phyloP scores from a whole-genome alignment of 1,140 invertebrate genomes.

The Eriocheir sinensis region DNA sequence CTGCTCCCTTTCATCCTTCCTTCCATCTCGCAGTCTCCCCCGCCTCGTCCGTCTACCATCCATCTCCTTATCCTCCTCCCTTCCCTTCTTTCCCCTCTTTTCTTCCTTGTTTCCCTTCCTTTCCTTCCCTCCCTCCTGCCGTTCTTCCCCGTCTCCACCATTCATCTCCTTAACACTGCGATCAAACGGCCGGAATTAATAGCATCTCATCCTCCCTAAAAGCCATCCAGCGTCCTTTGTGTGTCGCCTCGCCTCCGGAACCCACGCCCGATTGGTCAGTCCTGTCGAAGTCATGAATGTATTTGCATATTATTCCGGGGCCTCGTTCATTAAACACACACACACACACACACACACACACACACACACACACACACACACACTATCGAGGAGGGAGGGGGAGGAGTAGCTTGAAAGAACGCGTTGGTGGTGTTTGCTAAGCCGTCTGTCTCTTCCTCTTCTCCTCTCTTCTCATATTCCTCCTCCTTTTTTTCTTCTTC shows the following conservation, averaged over 20 bases:
- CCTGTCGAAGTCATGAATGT: neutral
- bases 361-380: slow-evolving; percentile 14
- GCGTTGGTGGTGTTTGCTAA: no score
- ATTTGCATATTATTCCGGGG: neutral
- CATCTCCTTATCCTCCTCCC: neutral
- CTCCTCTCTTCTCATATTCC: no score
- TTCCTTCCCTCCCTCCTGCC: slow-evolving; percentile 5
- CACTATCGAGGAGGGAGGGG: no score
- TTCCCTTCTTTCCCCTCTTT: slow-evolving; percentile 7
- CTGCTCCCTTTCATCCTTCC: no score
- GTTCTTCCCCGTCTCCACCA: neutral
- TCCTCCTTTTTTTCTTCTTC: no score
- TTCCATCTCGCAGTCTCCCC: no score
- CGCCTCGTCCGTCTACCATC: neutral
- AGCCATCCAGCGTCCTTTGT: neutral
- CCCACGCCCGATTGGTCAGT: neutral
- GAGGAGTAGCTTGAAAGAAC: no score
- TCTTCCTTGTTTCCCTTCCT: slow-evolving; percentile 18
- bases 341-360: slow-evolving; percentile 14
- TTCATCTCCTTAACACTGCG: neutral
- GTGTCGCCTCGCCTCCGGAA: neutral
- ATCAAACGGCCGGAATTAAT: slow-evolving; percentile 25
- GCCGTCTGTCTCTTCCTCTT: no score
- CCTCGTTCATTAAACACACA: neutral
- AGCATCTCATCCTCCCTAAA: neutral